Conservation (phyloP, 2,797 vertebrate species). For the Gymnodraco acuticeps region DNA sequence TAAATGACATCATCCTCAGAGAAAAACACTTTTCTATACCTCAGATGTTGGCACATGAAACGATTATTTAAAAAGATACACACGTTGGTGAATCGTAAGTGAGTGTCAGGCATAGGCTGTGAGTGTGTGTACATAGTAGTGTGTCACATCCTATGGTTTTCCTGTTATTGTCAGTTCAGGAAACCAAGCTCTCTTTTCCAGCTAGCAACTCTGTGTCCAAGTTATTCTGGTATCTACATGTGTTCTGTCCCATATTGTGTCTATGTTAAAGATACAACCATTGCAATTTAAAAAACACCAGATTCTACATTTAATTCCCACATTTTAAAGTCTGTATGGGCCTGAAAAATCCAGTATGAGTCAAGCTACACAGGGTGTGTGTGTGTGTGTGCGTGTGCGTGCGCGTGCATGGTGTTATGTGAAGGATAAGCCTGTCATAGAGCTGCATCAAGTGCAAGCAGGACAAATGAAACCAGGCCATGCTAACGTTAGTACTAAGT, state of each 20-base stretch:
- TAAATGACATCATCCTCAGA: slow-evolving; percentile 13
- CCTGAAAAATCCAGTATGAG: not conserved
- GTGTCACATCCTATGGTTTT: slow-evolving; percentile 70
- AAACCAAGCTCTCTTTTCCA: slow-evolving; percentile 60
- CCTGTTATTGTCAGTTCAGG: slow-evolving; percentile 80
- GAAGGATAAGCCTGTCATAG: not conserved
- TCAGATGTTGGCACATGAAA: slow-evolving; percentile 27
- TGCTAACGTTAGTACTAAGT: not conserved
- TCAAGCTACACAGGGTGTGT: not conserved
- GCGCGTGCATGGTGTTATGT: not conserved
- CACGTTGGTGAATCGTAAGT: slow-evolving; percentile 24
- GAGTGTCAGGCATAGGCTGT: slow-evolving; percentile 16
- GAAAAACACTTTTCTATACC: slow-evolving; percentile 1
- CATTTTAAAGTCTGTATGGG: not conserved
- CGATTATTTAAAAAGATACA: slow-evolving; percentile 35
- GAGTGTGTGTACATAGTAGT: slow-evolving; percentile 9
- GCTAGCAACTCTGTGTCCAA: slow-evolving; percentile 25
- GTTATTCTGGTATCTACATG: not conserved
- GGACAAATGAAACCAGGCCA: slow-evolving; percentile 26
- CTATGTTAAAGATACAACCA: not conserved
- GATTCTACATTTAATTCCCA: not conserved
- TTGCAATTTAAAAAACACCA: not conserved
- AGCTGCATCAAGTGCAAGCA: slow-evolving; percentile 2
- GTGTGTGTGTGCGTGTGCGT: too few species aligned
- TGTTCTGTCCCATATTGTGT: not conserved